Percentiles rank a stretch among this genome's conserved stretches.
phyloP scores from a whole-genome alignment of 1,140 invertebrate genomes.

The Druon quercuslanigerum region DNA sequence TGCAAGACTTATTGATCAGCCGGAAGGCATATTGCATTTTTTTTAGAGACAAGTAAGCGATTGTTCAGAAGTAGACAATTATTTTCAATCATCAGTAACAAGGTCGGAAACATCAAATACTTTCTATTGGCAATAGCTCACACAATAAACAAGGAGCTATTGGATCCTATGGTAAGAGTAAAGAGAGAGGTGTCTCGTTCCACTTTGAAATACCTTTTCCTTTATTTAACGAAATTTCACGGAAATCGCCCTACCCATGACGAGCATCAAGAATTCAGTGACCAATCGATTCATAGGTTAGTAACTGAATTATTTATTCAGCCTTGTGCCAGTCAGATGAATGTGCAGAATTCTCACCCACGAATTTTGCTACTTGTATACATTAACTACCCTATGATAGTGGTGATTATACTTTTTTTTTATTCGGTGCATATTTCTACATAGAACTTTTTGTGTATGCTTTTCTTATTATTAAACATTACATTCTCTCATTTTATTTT shows the following conservation, averaged over 20 bases:
- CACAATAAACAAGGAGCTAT: constrained; percentile 10
- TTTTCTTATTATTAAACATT: too few species aligned
- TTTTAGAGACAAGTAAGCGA: constrained; percentile 27
- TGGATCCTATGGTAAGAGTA: not conserved
- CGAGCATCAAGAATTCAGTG: too few species aligned
- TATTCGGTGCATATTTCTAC: too few species aligned
- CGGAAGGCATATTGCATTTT: constrained; percentile 10
- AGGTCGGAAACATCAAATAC: constrained; percentile 15
- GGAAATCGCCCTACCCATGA: not conserved
- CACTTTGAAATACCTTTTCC: not conserved
- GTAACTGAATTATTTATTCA: too few species aligned
- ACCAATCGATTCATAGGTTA: too few species aligned
- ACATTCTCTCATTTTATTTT: too few species aligned
- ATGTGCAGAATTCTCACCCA: too few species aligned
- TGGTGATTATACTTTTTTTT: too few species aligned
- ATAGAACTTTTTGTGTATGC: too few species aligned
- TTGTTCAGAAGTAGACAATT: constrained; percentile 10
- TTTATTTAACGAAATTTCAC: not conserved
- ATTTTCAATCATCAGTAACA: not conserved
- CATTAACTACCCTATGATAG: too few species aligned
- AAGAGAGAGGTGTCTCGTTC: not conserved
- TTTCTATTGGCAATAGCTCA: constrained; percentile 6
- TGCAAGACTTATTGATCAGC: constrained; percentile 34
- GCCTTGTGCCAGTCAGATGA: too few species aligned
- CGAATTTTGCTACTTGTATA: too few species aligned